Base-by-base conservation (phyloP, 2,888 invertebrate species). In the Spialia ferax region DNA sequence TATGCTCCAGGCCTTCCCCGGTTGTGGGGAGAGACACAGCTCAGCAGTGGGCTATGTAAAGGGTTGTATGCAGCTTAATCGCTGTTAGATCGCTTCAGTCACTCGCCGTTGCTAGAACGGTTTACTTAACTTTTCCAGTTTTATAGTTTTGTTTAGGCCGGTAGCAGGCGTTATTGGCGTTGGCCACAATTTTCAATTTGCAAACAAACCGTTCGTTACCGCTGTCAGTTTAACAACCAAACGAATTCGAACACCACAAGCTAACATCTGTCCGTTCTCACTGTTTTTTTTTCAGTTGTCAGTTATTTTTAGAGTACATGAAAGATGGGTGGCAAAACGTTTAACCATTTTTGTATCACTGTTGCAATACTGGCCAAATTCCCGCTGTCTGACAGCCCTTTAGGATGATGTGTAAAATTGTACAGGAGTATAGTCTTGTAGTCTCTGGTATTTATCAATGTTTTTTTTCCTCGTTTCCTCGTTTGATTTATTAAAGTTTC, bases 171-270 rank as follows among this genome's bases (percentile, higher is more conserved):
- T 56, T 63, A 56, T 63, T 56, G 63, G 55, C 7, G n/a, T 10
- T 42, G 29, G 63, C 54, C 57, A 65, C 59, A 38, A 64, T 59
- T 65, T 59, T 59, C 65, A 65, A 65, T 65, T 52, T 52, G 38
- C 65, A 65, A 50, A 65, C 65, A 65, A 65, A 59, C 57, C 65
- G 65, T 65, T 65, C 65, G 65, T 65, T 65, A 65, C 59, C 50
- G 35, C 59, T 65, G 65, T 59, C 65, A 65, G 57, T 64, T 35
- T 38, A 50, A 45, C 15, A 45, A 15, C 45, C 2, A 57, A 52
- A 26, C 50, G 52, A 52, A 22, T 38, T 50, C 52, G 23, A 57
- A 22, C 18, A 45, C 45, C 65, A 65, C 50, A 59, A 29, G 50
- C 50, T 38, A 65, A 50, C 57, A 65, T 50, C 48, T 65, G 57